A percentile compares a stretch with the other conserved stretches of the same genome.
phyloP scores from a whole-genome alignment of 2,113 vertebrate species.

The Condylura cristata region DNA sequence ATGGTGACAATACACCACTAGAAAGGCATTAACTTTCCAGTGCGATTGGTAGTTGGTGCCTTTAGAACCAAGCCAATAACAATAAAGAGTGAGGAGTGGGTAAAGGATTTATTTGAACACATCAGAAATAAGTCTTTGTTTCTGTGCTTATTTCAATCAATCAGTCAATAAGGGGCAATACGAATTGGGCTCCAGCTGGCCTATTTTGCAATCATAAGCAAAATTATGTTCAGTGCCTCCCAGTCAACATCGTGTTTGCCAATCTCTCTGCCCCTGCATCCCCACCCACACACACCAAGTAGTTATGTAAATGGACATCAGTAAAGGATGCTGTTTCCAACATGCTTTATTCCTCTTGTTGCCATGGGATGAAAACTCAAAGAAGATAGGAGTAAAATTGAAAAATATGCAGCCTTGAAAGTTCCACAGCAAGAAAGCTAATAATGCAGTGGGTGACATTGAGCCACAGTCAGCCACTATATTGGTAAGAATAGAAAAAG shows the following conservation, averaged over 20 bases:
- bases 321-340: conserved; percentile 34
- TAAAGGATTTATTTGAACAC: conserved; percentile 40
- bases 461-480: neutral
- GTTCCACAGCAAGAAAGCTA: conserved; percentile 11
- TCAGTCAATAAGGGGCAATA: conserved; percentile 24
- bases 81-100: conserved; percentile 36
- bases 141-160: conserved; percentile 34
- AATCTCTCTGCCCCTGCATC: neutral
- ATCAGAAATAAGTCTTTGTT: conserved; percentile 40
- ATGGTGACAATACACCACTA: neutral
- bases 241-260: conserved; percentile 13
- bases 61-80: conserved; percentile 36
- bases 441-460: neutral
- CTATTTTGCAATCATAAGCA: conserved; percentile 28
- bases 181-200: conserved; percentile 38
- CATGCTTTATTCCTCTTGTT: conserved; percentile 36
- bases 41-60: neutral
- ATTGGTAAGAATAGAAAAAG: neutral
- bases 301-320: conserved; percentile 50
- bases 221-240: conserved; percentile 12
- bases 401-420: neutral
- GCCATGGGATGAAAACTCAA: conserved; percentile 25
- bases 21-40: conserved; percentile 44
- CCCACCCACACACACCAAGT: conserved; percentile 26
- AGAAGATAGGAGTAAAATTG: conserved; percentile 20